Percentiles rank a stretch among this genome's conserved stretches.
phyloP scores from a whole-genome alignment of 2,888 invertebrate genomes.

The Tipula confusa region DNA sequence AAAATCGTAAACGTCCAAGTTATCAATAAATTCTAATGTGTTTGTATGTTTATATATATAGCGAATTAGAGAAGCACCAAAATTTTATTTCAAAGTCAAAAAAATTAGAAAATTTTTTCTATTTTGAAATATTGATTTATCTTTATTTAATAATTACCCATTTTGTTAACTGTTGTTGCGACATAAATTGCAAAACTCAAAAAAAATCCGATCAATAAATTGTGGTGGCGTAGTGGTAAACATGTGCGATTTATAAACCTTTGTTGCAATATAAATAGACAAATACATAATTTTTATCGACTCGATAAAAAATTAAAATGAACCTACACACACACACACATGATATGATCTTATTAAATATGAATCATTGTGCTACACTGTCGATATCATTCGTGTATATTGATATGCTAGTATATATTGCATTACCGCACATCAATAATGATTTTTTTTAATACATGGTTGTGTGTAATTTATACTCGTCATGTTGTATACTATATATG shows the following conservation, averaged over 20 bases:
- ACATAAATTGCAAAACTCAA: background rate
- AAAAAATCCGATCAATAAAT: background rate
- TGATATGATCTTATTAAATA: background rate
- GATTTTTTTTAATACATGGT: background rate
- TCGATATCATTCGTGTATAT: background rate
- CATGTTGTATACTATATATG: background rate
- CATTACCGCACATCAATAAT: background rate
- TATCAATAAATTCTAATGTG: no score
- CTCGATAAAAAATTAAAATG: background rate
- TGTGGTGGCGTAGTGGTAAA: background rate
- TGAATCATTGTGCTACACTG: background rate
- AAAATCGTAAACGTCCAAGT: no score
- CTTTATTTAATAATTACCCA: background rate
- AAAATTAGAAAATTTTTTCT: slow-evolving; percentile 12
- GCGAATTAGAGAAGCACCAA: background rate
- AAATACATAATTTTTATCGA: background rate
- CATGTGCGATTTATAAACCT: background rate
- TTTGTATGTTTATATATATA: no score
- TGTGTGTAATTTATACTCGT: background rate
- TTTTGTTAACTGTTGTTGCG: background rate
- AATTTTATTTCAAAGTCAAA: background rate
- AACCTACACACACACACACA: background rate
- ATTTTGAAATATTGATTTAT: background rate
- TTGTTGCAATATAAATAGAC: background rate
- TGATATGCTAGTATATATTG: no score